Evolutionary conservation across 2,888 invertebrate genomes (phyloP).

Genomic region (Ceramica pisi): DNA sequence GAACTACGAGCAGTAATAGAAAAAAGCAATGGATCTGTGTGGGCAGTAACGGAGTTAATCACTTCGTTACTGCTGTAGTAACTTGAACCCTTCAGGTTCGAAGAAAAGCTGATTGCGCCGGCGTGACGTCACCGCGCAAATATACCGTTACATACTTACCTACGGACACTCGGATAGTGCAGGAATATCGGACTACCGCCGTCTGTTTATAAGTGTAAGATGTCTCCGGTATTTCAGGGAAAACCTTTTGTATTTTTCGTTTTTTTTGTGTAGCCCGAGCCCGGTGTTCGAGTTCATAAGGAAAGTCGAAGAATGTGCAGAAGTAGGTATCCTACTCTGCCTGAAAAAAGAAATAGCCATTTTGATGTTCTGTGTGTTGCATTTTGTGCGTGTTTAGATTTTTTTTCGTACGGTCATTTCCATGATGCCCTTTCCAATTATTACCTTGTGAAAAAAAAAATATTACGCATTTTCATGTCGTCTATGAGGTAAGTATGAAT

Average conservation of each 20-base stretch:
- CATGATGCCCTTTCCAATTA: not conserved
- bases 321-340: not conserved
- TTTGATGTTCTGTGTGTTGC: not conserved
- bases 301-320: not conserved
- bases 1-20: conserved; percentile 61
- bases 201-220: conserved; percentile 40
- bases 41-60: conserved; percentile 71
- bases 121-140: conserved; percentile 68
- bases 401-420: not conserved
- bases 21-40: conserved; percentile 67
- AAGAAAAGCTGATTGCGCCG: conserved; percentile 70
- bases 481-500: not conserved
- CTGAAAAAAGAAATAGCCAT: not conserved
- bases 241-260: conserved; percentile 38
- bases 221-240: conserved; percentile 28
- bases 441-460: not conserved
- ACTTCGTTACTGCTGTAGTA: conserved; percentile 73
- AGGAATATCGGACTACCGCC: conserved; percentile 44
- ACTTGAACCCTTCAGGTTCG: conserved; percentile 70
- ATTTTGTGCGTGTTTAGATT: not conserved
- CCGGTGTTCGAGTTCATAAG: conserved; percentile 6
- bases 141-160: conserved; percentile 46
- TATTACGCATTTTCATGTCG: not conserved
- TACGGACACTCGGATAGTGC: conserved; percentile 38
- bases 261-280: conserved; percentile 1